These are phyloP conservation scores for Tricholaema leucomelas DNA, from an alignment of 2,113 vertebrate genomes.

Conservation along the genomic window DNA sequence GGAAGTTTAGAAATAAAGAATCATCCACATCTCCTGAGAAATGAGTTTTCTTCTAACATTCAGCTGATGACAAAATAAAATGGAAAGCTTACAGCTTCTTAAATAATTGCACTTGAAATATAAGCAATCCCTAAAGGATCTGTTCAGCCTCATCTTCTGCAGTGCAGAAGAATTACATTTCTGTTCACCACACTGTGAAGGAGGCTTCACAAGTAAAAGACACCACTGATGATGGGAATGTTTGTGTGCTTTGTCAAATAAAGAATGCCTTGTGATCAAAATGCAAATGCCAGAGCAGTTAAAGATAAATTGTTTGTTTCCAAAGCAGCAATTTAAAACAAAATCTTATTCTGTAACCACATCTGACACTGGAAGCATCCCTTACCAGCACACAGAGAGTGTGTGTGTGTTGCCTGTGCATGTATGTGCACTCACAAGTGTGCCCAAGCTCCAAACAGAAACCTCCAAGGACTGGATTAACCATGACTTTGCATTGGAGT, in stretches of 20 bases:
- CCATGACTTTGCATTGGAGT: conserved; percentile 69
- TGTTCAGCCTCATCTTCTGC: conserved; percentile 20
- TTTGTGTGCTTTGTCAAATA: background rate
- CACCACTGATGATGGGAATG: background rate
- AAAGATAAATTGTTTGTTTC: background rate
- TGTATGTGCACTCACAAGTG: background rate
- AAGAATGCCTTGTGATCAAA: background rate
- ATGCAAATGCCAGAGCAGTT: background rate
- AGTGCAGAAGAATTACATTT: conserved; percentile 18
- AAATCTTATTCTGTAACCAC: background rate
- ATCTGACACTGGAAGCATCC: background rate
- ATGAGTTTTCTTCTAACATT: conserved; percentile 54
- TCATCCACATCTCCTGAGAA: conserved; percentile 57
- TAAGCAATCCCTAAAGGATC: conserved; percentile 24
- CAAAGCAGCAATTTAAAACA: background rate
- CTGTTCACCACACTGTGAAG: conserved; percentile 40
- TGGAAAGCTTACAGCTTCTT: conserved; percentile 52
- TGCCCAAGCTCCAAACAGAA: background rate
- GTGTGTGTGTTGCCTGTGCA: background rate
- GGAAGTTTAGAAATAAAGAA: conserved; percentile 64
- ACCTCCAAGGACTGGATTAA: conserved; percentile 58
- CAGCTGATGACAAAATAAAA: conserved; percentile 52
- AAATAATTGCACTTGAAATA: conserved; percentile 57
- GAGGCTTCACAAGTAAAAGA: background rate
- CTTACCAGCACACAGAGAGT: background rate